A percentile compares a stretch with the other conserved stretches of the same genome.
Conservation (phyloP, 2,888 invertebrate genomes). For the Mesorhabditis belari region DNA sequence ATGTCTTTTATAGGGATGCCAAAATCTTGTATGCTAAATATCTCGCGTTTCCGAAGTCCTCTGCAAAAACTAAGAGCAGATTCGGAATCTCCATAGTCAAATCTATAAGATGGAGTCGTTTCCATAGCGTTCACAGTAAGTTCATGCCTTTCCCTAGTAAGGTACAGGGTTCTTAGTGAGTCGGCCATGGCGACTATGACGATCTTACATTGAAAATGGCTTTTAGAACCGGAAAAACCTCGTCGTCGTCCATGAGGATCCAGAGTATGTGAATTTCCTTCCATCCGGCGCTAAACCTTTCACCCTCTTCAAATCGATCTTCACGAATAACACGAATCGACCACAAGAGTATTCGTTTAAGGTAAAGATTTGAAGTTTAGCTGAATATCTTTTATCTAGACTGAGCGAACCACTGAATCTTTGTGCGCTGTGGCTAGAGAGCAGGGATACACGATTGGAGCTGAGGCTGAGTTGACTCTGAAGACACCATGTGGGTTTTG, state of each 20-base stretch:
- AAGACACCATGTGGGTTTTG: conserved; percentile 55
- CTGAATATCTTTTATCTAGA: conserved; percentile 16
- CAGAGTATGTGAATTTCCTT: conserved; percentile 45
- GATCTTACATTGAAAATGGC: background rate
- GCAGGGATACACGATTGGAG: conserved; percentile 54
- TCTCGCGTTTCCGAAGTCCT: too few species aligned
- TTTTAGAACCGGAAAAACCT: conserved; percentile 49
- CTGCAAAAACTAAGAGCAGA: too few species aligned
- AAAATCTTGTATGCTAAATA: too few species aligned
- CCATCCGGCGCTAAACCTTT: conserved; percentile 50
- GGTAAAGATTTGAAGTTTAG: background rate
- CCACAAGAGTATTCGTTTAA: conserved; percentile 52
- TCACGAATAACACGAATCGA: conserved; percentile 51
- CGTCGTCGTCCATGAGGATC: conserved; percentile 45
- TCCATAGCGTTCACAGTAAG: too few species aligned
- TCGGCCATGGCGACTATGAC: too few species aligned
- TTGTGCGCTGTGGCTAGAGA: conserved; percentile 47
- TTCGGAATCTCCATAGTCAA: too few species aligned
- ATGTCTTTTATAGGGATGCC: too few species aligned
- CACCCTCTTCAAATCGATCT: conserved; percentile 52
- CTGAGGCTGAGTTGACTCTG: conserved; percentile 56
- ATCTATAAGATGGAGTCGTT: too few species aligned
- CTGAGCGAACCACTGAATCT: conserved; percentile 51
- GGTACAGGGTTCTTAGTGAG: too few species aligned
- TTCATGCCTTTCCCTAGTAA: too few species aligned